phyloP scores from a whole-genome alignment of 2,888 invertebrate species.

The Pherbina coryleti region DNA sequence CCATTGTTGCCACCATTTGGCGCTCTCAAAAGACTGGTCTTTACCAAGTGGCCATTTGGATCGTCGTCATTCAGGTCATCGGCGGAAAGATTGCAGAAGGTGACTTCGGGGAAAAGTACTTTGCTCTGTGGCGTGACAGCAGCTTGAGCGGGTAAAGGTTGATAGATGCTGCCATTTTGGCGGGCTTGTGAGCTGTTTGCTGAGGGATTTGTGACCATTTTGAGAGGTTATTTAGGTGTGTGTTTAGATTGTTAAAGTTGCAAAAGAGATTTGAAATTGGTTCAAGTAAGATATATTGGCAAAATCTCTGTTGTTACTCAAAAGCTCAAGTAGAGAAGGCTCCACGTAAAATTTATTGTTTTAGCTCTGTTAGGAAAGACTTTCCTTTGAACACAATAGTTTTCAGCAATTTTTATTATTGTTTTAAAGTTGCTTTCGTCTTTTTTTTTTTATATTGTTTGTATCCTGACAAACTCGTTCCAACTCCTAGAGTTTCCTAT shows the following conservation, averaged over 20 bases:
- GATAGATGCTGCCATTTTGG: constrained; percentile 55
- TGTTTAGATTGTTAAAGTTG: neutral
- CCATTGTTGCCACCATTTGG: constrained; percentile 47
- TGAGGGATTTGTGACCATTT: constrained; percentile 40
- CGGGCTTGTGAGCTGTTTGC: constrained; percentile 41
- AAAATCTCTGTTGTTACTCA: neutral
- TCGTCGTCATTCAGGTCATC: constrained; percentile 53
- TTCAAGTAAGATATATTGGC: neutral
- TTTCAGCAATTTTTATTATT: constrained; percentile 45
- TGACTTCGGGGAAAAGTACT: constrained; percentile 67
- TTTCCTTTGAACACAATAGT: constrained; percentile 48
- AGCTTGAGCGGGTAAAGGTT: constrained; percentile 43
- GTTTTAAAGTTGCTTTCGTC: constrained; percentile 8
- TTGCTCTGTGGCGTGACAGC: constrained; percentile 44
- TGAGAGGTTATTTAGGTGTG: neutral
- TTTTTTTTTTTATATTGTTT: constrained; percentile 11
- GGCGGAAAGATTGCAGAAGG: constrained; percentile 65
- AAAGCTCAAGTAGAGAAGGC: neutral
- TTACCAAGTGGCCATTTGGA: constrained; percentile 49
- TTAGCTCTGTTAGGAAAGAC: neutral
- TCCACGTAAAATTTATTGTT: neutral
- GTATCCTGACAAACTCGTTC: neutral
- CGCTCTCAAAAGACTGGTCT: constrained; percentile 57
- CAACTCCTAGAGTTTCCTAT: neutral
- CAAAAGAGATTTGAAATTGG: neutral